Conservation (phyloP, 2,797 vertebrate genomes). For the Chloroceryle inda region DNA sequence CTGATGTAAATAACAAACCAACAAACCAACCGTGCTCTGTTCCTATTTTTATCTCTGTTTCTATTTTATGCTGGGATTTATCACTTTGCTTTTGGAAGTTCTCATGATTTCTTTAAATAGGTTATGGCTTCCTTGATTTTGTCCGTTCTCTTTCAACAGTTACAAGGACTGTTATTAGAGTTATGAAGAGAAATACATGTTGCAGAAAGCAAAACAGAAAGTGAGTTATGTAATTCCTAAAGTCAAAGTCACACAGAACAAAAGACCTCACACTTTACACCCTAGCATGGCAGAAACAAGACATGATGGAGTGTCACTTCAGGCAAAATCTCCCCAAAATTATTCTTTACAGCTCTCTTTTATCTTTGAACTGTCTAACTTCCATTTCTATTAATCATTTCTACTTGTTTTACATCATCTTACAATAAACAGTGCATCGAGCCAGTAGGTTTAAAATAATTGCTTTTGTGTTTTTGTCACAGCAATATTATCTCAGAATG, state of each 20-base stretch:
- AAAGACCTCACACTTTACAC: neutral
- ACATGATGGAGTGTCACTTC: neutral
- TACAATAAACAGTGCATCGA: neutral
- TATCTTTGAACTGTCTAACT: neutral
- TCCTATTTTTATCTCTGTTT: neutral
- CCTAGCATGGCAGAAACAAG: neutral
- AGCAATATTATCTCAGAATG: neutral
- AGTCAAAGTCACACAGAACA: constrained; percentile 28
- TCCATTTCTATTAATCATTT: neutral
- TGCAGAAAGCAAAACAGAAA: neutral
- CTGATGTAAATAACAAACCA: neutral
- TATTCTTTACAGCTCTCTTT: neutral
- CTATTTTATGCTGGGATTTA: neutral
- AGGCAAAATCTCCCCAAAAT: neutral
- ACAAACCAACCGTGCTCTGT: neutral
- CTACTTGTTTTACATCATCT: neutral
- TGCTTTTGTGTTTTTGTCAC: constrained; percentile 9
- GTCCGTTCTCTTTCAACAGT: neutral
- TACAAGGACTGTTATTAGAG: neutral
- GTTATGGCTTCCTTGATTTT: neutral
- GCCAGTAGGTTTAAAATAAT: neutral
- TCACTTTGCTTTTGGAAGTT: neutral
- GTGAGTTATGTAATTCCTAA: neutral
- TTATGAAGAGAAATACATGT: neutral
- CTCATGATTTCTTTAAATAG: neutral